Evolutionary conservation across 2,113 vertebrate species (phyloP).

Genomic region (Patagioenas fasciata): DNA sequence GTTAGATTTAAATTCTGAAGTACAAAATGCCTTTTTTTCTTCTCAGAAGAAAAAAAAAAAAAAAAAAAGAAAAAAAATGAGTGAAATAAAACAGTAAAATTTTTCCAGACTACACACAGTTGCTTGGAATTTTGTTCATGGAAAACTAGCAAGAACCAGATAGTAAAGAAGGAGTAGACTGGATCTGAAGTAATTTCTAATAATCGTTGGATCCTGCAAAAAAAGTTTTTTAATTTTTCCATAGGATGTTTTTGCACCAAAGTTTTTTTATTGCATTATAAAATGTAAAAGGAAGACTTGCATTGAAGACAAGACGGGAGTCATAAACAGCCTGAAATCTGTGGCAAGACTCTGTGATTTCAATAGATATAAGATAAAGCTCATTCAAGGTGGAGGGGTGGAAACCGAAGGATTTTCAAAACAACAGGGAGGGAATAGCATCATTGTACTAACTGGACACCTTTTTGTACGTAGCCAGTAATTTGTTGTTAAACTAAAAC

Average conservation of each 20-base stretch:
- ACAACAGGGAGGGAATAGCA: background rate
- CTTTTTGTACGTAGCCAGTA: background rate
- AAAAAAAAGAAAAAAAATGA: background rate
- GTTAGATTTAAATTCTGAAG: background rate
- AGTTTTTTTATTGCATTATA: background rate
- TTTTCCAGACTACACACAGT: background rate
- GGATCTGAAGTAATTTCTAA: background rate
- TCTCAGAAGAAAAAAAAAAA: no score
- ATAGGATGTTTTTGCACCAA: background rate
- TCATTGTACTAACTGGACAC: background rate
- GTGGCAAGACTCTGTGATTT: background rate
- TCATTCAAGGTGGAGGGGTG: background rate
- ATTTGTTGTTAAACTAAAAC: background rate
- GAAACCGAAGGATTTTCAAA: background rate
- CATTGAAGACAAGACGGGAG: background rate
- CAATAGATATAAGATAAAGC: background rate
- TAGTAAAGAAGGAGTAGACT: background rate
- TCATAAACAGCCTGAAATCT: background rate
- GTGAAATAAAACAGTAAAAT: background rate
- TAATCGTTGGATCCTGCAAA: background rate
- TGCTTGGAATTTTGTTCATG: background rate
- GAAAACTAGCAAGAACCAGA: background rate
- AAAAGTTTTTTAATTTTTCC: background rate
- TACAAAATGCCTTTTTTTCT: background rate
- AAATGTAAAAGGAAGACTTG: background rate